phyloP scores from a whole-genome alignment of 37 sponge, comb jelly and placozoan genomes.

The Axinella damicornis region DNA sequence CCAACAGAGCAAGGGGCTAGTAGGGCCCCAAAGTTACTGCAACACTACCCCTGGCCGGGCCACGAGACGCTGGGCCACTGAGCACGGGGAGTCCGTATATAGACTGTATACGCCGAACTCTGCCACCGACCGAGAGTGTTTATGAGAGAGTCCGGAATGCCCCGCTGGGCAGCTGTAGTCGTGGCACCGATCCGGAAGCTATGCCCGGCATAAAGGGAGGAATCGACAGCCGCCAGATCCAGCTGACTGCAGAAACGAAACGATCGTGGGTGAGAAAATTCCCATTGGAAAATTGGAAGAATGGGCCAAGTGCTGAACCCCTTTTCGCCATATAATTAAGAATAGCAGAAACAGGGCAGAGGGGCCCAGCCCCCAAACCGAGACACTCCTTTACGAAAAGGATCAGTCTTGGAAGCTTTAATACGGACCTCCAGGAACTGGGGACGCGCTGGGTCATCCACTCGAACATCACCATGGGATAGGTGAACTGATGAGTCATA shows the following conservation, averaged over 20 bases:
- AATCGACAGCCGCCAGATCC: too few relatives aligned
- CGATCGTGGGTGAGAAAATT: too few relatives aligned
- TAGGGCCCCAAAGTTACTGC: too few relatives aligned
- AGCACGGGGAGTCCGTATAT: slow-evolving; percentile 12
- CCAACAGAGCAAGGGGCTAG: too few relatives aligned
- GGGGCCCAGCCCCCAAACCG: slow-evolving; percentile 7
- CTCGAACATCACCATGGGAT: not conserved
- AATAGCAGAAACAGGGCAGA: slow-evolving; percentile 46
- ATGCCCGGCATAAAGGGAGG: slow-evolving; percentile 29
- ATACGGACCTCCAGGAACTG: not conserved
- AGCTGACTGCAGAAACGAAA: too few relatives aligned
- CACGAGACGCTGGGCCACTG: too few relatives aligned
- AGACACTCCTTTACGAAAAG: slow-evolving; percentile 39
- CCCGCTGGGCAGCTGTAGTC: slow-evolving; percentile 15
- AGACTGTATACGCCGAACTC: not conserved
- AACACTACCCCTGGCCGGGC: too few relatives aligned
- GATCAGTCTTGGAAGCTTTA: slow-evolving; percentile 48
- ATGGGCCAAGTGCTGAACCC: slow-evolving; percentile 10
- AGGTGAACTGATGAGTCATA: slow-evolving; percentile 13
- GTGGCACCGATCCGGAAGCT: slow-evolving; percentile 51
- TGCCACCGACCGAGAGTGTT: slow-evolving; percentile 1
- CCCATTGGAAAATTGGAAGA: too few relatives aligned
- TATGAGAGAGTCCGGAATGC: slow-evolving; percentile 23
- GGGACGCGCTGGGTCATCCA: not conserved
- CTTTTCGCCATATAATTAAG: slow-evolving; percentile 24